Evolutionary conservation across 2,113 vertebrate species (phyloP).

Genomic region (Edolisoma coerulescens): DNA sequence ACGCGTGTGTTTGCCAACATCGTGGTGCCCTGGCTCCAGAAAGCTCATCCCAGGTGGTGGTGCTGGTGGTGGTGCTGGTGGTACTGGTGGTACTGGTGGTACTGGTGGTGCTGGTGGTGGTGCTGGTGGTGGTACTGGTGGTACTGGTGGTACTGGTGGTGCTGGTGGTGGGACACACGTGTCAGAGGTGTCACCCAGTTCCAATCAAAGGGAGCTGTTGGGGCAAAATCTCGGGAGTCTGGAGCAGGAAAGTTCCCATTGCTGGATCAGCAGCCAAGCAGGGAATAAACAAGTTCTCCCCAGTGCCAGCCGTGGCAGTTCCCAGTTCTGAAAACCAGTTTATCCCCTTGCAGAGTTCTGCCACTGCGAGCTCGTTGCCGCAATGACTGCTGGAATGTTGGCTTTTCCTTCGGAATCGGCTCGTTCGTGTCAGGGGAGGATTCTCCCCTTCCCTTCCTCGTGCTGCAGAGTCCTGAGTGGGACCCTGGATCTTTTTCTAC

Average conservation of each 20-base stretch:
- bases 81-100: background rate
- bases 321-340: background rate
- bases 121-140: too few relatives aligned
- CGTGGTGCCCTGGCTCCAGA: rapidly evolving
- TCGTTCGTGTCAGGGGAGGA: rapidly evolving
- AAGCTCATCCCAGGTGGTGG: background rate
- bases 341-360: background rate
- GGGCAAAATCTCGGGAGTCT: background rate
- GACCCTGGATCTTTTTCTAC: rapidly evolving
- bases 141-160: background rate
- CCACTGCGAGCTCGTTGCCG: rapidly evolving
- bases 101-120: too few relatives aligned
- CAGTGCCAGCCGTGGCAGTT: background rate
- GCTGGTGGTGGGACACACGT: rapidly evolving
- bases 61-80: background rate
- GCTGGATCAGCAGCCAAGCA: background rate
- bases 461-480: rapidly evolving
- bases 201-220: rapidly evolving
- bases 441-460: rapidly evolving
- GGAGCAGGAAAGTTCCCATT: background rate
- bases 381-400: rapidly evolving
- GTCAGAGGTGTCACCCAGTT: background rate
- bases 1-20: rapidly evolving
- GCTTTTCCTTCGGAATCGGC: background rate
- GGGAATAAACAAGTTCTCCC: background rate